Evolutionary conservation across 2,113 vertebrate species (phyloP), one percentile per base, ranked within the genome.

Genomic region (Chloropsis cyanopogon): DNA sequence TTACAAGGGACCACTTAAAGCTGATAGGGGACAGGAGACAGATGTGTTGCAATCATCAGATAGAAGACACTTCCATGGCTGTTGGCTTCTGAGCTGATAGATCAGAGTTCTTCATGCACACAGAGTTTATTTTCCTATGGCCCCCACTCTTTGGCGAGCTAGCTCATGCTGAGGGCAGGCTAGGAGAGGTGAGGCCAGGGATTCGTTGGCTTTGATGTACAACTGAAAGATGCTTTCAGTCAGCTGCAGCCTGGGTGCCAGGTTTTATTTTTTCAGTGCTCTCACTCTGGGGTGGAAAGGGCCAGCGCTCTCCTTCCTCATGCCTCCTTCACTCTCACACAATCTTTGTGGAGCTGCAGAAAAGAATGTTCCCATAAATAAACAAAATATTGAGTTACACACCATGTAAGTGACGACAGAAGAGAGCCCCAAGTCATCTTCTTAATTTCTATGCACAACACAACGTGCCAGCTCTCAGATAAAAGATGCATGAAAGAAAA

Each of bases 341-440:
- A 86, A 91, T 90, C 93, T 96, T 97, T 90, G 87, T 64, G n/a
- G 94, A 96, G 96, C 93, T 92, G 97, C 92, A 97, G 97, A 96
- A 96, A 97, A 98, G 98, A 98, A 98, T 98, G 82, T 97, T 96
- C 96, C 96, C 96, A 97, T 97, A 98, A 98, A 98, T 98, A 98
- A 98, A 98, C 98, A 98, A 97, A 96, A 95, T 97, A 96, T 98
- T 98, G 95, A 97, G 93, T 98, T 98, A 98, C 98, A 95, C 94
- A 21, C 87, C n/a, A 53, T 85, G 91, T 26, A 96, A 97, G 97
- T 96, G 82, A 98, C 93, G 97, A 97, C 98, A 98, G 98, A 98
- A 97, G 97, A 97, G 96, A 95, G 97, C 97, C 97, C 96, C 87
- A 96, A 97, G 97, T 97, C 95, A 94, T 95, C 97, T 88, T 93